Evolutionary conservation across 2,113 vertebrate genomes (phyloP).

Genomic region (Mungos mungo): DNA sequence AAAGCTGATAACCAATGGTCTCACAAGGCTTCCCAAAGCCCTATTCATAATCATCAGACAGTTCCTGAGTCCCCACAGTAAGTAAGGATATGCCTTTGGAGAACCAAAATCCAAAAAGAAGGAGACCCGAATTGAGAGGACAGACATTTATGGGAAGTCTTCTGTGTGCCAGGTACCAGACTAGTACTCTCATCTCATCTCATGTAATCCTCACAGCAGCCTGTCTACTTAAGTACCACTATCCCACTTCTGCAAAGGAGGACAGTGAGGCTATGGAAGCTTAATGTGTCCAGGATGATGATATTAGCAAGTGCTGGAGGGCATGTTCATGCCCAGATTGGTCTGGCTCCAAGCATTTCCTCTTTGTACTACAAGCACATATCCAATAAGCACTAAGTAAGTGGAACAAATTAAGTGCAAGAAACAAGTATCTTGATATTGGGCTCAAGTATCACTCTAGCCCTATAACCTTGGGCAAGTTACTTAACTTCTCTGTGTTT

Average conservation of each 20-base stretch:
- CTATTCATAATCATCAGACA: neutral
- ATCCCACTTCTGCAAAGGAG: neutral
- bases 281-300: neutral
- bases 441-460: neutral
- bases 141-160: neutral
- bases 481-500: neutral
- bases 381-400: neutral
- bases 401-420: neutral
- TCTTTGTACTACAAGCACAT: neutral
- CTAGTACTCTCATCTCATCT: neutral
- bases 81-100: neutral
- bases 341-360: neutral
- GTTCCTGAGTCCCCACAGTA: neutral
- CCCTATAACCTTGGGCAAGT: neutral
- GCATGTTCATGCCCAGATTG: neutral
- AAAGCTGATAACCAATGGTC: neutral
- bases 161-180: neutral
- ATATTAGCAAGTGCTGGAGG: neutral
- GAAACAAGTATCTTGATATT: neutral
- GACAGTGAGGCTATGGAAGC: neutral
- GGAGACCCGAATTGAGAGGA: neutral
- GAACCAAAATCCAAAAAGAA: neutral
- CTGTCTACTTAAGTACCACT: neutral
- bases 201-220: neutral
- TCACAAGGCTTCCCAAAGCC: neutral